Conservation (phyloP, 2,888 invertebrate species). For the Tetranychus truncatus region DNA sequence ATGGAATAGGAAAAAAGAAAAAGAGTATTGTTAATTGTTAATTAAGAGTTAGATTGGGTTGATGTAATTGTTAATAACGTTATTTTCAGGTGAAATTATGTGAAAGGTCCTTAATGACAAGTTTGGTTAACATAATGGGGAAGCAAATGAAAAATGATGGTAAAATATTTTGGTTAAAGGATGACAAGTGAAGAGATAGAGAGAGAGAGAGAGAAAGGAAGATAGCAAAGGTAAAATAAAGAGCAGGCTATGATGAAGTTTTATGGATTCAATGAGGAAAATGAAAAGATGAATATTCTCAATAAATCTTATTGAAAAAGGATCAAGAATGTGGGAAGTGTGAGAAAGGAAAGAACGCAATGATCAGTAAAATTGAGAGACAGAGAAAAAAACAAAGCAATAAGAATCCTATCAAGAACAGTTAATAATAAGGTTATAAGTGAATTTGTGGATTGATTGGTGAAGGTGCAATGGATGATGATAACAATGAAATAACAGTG, state of each 20-base stretch:
- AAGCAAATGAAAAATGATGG: neutral
- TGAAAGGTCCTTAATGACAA: neutral
- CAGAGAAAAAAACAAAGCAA: neutral
- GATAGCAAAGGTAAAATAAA: neutral
- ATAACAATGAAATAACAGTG: neutral
- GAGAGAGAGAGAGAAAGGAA: neutral
- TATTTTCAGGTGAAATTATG: neutral
- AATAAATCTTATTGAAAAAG: neutral
- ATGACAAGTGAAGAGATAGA: neutral
- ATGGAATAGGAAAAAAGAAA: neutral
- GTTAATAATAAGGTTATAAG: no score
- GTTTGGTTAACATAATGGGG: neutral
- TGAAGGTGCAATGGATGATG: no score
- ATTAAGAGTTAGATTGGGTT: slow-evolving; percentile 4
- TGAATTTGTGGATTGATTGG: no score
- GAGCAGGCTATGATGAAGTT: neutral
- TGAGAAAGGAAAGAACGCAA: neutral
- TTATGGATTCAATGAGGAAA: neutral
- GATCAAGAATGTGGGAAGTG: neutral
- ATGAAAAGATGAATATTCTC: neutral
- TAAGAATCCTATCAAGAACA: neutral
- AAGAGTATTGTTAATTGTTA: slow-evolving; percentile 7
- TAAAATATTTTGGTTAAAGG: neutral
- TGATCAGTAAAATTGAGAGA: neutral
- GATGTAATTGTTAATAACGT: neutral